Conservation (phyloP, 2,113 vertebrate genomes). For the Chionodraco myersi region DNA sequence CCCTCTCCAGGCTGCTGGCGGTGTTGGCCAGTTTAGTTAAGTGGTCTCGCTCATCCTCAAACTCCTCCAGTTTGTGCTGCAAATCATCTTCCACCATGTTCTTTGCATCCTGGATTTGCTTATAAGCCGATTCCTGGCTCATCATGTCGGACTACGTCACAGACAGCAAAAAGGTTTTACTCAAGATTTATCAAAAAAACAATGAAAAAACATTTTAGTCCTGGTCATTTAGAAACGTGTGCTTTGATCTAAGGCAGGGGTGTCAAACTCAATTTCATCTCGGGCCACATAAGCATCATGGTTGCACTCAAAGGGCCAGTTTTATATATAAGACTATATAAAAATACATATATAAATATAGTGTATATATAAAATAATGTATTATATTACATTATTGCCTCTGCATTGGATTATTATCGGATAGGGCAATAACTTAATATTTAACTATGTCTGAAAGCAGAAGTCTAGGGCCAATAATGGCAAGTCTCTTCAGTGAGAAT, state of each 20-base stretch:
- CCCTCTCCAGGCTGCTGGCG: slow-evolving; percentile 87
- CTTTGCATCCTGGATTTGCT: slow-evolving; percentile 97
- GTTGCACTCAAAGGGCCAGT: too few species aligned
- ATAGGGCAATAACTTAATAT: too few species aligned
- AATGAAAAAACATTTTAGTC: rapidly evolving
- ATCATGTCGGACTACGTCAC: slow-evolving; percentile 92
- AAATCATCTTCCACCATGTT: slow-evolving; percentile 96
- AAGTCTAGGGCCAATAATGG: too few species aligned
- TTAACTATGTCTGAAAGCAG: too few species aligned
- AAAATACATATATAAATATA: too few species aligned
- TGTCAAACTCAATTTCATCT: too few species aligned
- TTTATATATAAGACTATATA: too few species aligned
- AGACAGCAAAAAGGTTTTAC: slow-evolving; percentile 3
- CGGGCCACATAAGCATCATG: too few species aligned
- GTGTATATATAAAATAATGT: too few species aligned
- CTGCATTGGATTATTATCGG: too few species aligned
- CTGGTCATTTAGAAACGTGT: not conserved
- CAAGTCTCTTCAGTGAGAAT: too few species aligned
- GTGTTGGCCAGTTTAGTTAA: slow-evolving; percentile 90
- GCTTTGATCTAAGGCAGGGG: not conserved
- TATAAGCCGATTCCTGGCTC: slow-evolving; percentile 94
- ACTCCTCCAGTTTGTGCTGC: slow-evolving; percentile 92
- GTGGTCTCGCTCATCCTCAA: slow-evolving; percentile 92
- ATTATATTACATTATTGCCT: too few species aligned
- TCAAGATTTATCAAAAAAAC: not conserved